A percentile compares a stretch with the other conserved stretches of the same genome.
Evolutionary conservation across 2,888 invertebrate species (phyloP).

Genomic region (Synanthedon vespiformis): DNA sequence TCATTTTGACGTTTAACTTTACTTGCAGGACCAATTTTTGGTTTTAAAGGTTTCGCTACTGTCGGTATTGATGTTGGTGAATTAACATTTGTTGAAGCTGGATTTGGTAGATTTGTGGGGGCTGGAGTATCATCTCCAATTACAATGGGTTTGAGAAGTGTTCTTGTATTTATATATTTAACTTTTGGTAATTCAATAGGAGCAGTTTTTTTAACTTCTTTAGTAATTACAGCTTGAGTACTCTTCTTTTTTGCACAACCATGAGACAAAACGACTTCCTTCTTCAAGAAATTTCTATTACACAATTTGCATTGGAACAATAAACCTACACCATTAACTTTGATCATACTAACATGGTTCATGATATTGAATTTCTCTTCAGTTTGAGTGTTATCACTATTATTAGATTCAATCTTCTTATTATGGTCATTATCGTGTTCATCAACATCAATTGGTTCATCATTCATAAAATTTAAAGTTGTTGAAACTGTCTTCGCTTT

Average conservation of each 20-base stretch:
- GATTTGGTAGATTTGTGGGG: neutral
- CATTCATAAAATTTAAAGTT: neutral
- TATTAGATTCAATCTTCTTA: slow-evolving; percentile 10
- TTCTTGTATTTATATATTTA: slow-evolving; percentile 49
- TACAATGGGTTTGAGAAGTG: slow-evolving; percentile 13
- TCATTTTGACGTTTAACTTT: slow-evolving; percentile 25
- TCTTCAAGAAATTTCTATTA: slow-evolving; percentile 55
- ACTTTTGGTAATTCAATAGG: slow-evolving; percentile 43
- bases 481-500: neutral
- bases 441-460: slow-evolving; percentile 1
- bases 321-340: slow-evolving; percentile 58
- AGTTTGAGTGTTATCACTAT: neutral
- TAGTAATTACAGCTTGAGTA: slow-evolving; percentile 2
- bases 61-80: slow-evolving; percentile 3
- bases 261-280: slow-evolving; percentile 48
- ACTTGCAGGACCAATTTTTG: slow-evolving; percentile 54
- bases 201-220: slow-evolving; percentile 21
- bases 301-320: slow-evolving; percentile 59
- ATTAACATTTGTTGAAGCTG: neutral
- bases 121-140: neutral
- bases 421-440: slow-evolving; percentile 7
- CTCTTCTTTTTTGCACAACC: slow-evolving; percentile 49
- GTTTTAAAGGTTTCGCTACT: slow-evolving; percentile 23
- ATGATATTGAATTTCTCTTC: slow-evolving; percentile 41
- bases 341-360: slow-evolving; percentile 55